Evolutionary conservation across 2,113 vertebrate genomes (phyloP).

Genomic region (Columba livia): DNA sequence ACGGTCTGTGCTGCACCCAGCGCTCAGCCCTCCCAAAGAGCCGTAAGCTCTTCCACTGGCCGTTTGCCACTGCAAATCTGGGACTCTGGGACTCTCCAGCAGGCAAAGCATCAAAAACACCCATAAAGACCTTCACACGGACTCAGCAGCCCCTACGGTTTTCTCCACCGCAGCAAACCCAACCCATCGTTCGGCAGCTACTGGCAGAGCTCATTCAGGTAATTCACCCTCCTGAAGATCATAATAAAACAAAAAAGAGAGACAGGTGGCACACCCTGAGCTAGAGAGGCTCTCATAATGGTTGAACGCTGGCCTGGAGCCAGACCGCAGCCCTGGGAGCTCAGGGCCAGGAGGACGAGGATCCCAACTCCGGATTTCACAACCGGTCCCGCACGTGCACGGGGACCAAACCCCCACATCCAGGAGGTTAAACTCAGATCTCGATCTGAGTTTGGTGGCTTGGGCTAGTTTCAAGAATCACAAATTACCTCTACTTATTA

Average conservation of each 20-base stretch:
- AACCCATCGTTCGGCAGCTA: not conserved
- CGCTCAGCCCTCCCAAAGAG: not conserved
- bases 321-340: not conserved
- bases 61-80: not conserved
- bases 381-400: not conserved
- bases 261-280: not conserved
- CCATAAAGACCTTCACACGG: accelerated
- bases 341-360: not conserved
- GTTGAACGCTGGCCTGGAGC: not conserved
- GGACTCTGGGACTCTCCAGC: not conserved
- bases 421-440: not conserved
- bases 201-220: not conserved
- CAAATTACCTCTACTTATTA: slow-evolving; percentile 38
- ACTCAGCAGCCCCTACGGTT: not conserved
- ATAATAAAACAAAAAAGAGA: not conserved
- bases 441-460: slow-evolving; percentile 22
- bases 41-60: not conserved
- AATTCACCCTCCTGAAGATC: not conserved
- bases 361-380: not conserved
- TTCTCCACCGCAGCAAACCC: not conserved
- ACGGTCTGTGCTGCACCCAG: accelerated
- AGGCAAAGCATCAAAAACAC: accelerated
- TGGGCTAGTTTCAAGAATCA: slow-evolving; percentile 57
- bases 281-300: not conserved
- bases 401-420: not conserved